phyloP scores from a whole-genome alignment of 2,888 invertebrate genomes.

The Paralinhomoeus sp. region DNA sequence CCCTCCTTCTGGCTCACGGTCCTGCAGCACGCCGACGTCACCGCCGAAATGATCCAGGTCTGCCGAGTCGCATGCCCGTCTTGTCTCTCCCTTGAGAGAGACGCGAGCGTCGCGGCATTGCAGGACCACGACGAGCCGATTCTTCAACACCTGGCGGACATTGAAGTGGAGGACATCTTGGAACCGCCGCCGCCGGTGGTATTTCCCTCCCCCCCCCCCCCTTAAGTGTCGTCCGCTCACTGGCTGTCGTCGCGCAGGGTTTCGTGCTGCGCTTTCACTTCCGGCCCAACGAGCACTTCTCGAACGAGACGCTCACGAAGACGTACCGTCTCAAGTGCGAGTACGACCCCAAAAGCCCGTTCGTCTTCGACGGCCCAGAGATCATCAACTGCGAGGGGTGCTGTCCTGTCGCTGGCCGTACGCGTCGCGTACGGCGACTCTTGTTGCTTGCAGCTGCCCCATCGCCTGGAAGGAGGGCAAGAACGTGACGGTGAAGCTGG shows the following conservation, averaged over 20 bases:
- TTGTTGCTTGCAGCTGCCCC: slow-evolving; percentile 55
- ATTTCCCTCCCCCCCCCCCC: no score
- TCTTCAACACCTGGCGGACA: slow-evolving; percentile 14
- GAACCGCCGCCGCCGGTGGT: no score
- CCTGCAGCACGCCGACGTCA: slow-evolving; percentile 63
- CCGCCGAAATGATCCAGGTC: slow-evolving; percentile 55
- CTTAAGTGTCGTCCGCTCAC: no score
- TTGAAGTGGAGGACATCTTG: no score
- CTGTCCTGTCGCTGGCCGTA: no score
- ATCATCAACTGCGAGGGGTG: slow-evolving; percentile 65
- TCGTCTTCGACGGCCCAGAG: slow-evolving; percentile 78
- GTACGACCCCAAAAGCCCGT: slow-evolving; percentile 59
- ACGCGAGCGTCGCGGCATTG: no score
- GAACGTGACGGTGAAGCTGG: slow-evolving; percentile 82
- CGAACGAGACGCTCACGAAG: slow-evolving; percentile 63
- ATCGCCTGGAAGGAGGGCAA: slow-evolving; percentile 95
- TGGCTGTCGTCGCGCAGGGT: slow-evolving; percentile 34
- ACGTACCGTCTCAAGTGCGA: slow-evolving; percentile 69
- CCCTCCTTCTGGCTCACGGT: slow-evolving; percentile 88
- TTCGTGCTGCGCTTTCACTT: slow-evolving; percentile 73
- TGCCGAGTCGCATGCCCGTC: no score
- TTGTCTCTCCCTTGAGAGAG: no score
- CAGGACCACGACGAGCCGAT: slow-evolving; percentile 19
- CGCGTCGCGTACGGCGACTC: no score
- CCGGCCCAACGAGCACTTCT: slow-evolving; percentile 68